Base-by-base conservation (phyloP, 1,140 invertebrate species). In the Anastrepha ludens region DNA sequence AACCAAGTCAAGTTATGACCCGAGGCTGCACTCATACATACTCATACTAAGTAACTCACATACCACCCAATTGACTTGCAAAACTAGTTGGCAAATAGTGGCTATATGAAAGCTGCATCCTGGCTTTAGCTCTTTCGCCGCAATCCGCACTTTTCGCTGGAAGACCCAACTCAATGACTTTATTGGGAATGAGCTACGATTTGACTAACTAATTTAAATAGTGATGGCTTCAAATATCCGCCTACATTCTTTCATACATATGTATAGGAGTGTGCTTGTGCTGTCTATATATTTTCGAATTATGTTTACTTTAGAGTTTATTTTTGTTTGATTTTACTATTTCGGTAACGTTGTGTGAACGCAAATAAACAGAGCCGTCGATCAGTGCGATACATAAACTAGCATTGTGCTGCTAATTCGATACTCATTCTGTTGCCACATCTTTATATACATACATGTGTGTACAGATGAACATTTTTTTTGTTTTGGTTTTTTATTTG, bases 1-100 rank as follows among this genome's bases (percentile, higher is more conserved):
- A 81, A 81, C 74, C 74, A 81, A 81, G 74, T 81, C 74, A 81
- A 81, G 74, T 81, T 58, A n/a, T 55, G 74, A 81, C 74, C 74
- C 74, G 47, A 50, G 74, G 74, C n/a, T 78, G 47, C 17, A 74
- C 39, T n/a, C 15, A 78, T 17, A 55, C 15, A 78, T 7, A 55
- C 11, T 9, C 17, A 13, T 17, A n/a, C 41, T 74, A 11, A n/a
- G 5, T 6, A 13, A 13, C 39, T 44, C 15, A 47, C 67, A 44
- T 39, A 47, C 41, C 11, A 55, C 50, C 50, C 2, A 0, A 55
- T 11, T 55, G 6, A 55, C 11, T 55, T 55, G 11, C 2, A 55
- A 55, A 55, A 55, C 5, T 8, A 55, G 50, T 11, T 55, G 50
- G 1, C 50, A 11, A 8, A 55, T 8, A 55, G 50, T 55, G 29